Evolutionary conservation across 2,888 invertebrate species (phyloP).

Genomic region (Erpobdella octoculata): DNA sequence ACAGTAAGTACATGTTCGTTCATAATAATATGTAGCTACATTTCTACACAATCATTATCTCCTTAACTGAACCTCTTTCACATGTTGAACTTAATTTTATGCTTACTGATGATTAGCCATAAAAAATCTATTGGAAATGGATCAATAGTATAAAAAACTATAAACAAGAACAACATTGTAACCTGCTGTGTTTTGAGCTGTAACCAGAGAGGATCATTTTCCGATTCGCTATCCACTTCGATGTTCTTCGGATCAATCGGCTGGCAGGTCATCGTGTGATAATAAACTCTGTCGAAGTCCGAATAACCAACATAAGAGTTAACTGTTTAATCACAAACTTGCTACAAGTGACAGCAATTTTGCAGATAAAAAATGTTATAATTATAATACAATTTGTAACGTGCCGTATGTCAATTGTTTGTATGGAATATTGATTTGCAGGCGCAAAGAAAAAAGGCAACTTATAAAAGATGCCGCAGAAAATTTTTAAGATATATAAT

Average conservation of each 20-base stretch:
- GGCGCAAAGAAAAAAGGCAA: neutral
- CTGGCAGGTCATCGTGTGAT: constrained; percentile 84
- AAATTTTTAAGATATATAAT: neutral
- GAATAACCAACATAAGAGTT: too few species aligned
- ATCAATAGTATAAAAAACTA: neutral
- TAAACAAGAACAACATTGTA: constrained; percentile 34
- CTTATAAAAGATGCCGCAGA: too few species aligned
- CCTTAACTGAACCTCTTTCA: neutral
- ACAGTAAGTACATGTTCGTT: too few species aligned
- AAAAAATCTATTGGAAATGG: neutral
- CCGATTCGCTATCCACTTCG: constrained; percentile 78
- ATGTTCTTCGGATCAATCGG: constrained; percentile 89
- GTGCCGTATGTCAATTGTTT: neutral
- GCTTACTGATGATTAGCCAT: too few species aligned
- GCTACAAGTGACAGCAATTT: neutral
- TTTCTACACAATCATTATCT: neutral
- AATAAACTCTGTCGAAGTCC: constrained; percentile 60
- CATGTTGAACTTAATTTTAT: too few species aligned
- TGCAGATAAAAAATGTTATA: neutral
- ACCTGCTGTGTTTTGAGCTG: constrained; percentile 55
- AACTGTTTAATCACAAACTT: too few species aligned
- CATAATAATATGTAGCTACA: too few species aligned
- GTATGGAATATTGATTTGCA: constrained; percentile 25
- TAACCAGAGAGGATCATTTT: constrained; percentile 88
- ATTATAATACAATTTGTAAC: neutral